Evolutionary conservation across 2,888 invertebrate genomes (phyloP).

Genomic region (Cabera pusaria): DNA sequence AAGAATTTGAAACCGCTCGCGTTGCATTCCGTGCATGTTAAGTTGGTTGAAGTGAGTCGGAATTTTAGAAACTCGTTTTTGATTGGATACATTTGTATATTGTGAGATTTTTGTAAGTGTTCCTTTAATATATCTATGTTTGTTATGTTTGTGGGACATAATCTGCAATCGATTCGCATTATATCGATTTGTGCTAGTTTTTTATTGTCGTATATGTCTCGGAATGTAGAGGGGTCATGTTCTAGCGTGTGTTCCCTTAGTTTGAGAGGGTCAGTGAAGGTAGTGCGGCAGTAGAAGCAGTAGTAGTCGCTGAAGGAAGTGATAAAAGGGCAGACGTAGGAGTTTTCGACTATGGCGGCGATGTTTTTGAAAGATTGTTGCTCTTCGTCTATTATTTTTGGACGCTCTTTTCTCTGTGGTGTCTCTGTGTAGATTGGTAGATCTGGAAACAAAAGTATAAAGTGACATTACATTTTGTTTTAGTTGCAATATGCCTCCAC

Average conservation of each 20-base stretch:
- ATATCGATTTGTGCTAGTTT: slow-evolving; percentile 59
- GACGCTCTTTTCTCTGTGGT: slow-evolving; percentile 12
- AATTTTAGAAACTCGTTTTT: slow-evolving; percentile 63
- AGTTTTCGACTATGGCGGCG: slow-evolving; percentile 56
- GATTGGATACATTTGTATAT: slow-evolving; percentile 43
- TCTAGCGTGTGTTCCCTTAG: slow-evolving; percentile 57
- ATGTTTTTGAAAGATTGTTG: slow-evolving; percentile 49
- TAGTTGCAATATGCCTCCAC: too few species aligned
- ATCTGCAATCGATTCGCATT: slow-evolving; percentile 58
- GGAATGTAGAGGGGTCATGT: slow-evolving; percentile 57
- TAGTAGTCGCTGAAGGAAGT: slow-evolving; percentile 63
- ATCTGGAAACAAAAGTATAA: too few species aligned
- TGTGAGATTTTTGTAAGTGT: slow-evolving; percentile 52
- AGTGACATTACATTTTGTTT: too few species aligned
- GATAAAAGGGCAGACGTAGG: slow-evolving; percentile 65
- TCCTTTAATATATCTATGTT: slow-evolving; percentile 51
- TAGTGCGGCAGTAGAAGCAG: slow-evolving; percentile 61
- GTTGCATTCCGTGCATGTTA: slow-evolving; percentile 55
- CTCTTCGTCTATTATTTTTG: slow-evolving; percentile 48
- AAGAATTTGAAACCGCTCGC: slow-evolving; percentile 52
- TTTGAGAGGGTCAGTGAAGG: slow-evolving; percentile 60
- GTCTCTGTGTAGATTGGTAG: too few species aligned
- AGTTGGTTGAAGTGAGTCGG: slow-evolving; percentile 46
- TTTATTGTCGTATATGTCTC: slow-evolving; percentile 47
- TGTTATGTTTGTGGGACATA: slow-evolving; percentile 51